phyloP scores from a whole-genome alignment of 2,888 invertebrate genomes.

The Acleris literana region DNA sequence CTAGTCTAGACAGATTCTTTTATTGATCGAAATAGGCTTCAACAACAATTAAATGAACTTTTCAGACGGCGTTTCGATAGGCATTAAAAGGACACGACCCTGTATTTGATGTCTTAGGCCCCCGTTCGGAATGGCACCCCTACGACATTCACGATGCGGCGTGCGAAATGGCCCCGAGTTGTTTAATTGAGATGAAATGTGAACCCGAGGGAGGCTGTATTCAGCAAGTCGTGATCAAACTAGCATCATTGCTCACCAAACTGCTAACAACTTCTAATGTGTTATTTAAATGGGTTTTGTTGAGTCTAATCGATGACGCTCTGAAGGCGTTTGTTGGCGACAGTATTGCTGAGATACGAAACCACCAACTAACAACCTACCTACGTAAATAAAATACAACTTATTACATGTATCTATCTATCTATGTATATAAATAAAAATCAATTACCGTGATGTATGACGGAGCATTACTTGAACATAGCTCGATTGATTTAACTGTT shows the following conservation, averaged over 20 bases:
- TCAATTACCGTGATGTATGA: no score
- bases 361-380: no score
- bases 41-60: not conserved
- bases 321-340: constrained; percentile 3
- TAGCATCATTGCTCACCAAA: constrained; percentile 48
- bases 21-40: constrained; percentile 1
- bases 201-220: constrained; percentile 51
- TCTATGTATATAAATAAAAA: no score
- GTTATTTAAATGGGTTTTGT: constrained; percentile 36
- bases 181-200: constrained; percentile 67
- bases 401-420: no score
- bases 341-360: no score
- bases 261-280: constrained; percentile 42
- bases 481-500: no score
- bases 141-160: constrained; percentile 11
- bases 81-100: not conserved
- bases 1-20: constrained; percentile 6
- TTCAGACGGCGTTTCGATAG: no score
- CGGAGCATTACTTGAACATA: no score
- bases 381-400: no score
- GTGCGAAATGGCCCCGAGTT: constrained; percentile 49
- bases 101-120: not conserved
- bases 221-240: constrained; percentile 56
- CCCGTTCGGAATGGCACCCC: not conserved
- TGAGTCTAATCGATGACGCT: constrained; percentile 21